phyloP scores from a whole-genome alignment of 64 coral and sea anemone species.

The Platygyra sinensis region DNA sequence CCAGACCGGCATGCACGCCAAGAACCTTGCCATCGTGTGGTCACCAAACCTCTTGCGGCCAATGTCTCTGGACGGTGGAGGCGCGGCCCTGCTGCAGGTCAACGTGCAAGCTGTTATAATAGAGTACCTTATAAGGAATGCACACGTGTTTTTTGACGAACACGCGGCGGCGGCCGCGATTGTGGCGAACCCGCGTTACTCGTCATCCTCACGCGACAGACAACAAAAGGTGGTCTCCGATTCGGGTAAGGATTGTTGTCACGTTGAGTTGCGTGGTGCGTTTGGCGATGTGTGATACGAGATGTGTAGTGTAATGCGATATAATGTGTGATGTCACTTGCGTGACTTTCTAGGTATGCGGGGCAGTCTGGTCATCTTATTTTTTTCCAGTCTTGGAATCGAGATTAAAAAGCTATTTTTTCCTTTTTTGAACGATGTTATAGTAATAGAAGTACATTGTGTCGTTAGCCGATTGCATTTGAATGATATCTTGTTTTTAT shows the following conservation, averaged over 20 bases:
- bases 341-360: not conserved
- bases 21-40: conserved; percentile 98
- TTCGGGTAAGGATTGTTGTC: not conserved
- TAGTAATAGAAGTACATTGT: too few species aligned
- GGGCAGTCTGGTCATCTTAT: too few species aligned
- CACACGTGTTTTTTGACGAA: conserved; percentile 88
- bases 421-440: too few species aligned
- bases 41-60: conserved; percentile 90
- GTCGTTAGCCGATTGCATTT: too few species aligned
- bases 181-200: conserved; percentile 79
- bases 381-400: too few species aligned
- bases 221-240: conserved; percentile 39
- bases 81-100: conserved; percentile 63
- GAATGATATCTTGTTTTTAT: not conserved
- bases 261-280: too few species aligned
- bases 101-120: conserved; percentile 88
- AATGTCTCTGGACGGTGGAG: conserved; percentile 75
- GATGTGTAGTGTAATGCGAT: not conserved
- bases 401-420: too few species aligned
- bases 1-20: conserved; percentile 96
- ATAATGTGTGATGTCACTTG: not conserved
- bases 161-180: conserved; percentile 87
- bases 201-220: conserved; percentile 31
- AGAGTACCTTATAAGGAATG: conserved; percentile 94
- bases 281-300: too few species aligned